Base-by-base conservation (phyloP, 2,113 vertebrate genomes). In the Sakesphorus luctuosus region DNA sequence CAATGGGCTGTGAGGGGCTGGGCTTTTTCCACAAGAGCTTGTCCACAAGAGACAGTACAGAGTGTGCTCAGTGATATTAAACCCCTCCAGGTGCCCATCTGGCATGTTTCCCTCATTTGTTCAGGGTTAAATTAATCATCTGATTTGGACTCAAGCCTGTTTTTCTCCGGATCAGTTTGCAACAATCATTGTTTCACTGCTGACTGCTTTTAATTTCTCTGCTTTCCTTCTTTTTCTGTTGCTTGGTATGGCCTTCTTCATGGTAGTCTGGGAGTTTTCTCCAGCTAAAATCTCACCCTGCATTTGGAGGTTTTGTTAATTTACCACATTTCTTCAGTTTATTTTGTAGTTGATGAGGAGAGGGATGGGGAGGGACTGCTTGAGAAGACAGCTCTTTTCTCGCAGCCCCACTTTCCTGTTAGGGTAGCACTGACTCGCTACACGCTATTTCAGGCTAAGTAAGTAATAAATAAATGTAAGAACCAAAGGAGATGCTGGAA, bases 361-460 rank as follows among this genome's bases (percentile, higher is more conserved):
- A 68, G 13, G 24, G 79, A 49, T 36, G 35, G 17, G 40, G 23
- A 72, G 7, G 52, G 44, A 29, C 23, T 3, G 4, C 11, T 49
- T 5, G 0, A 35, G 44, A 65, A 52, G 49, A 61, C 8, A 77
- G 8, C 18, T 56, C 33, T 12, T 61, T 71, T 40, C n/a, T 38
- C n/a, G 52, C 14, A 29, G 40, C 35, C 7, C 35, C 56, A 47
- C 44, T 44, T 63, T 65, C 31, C 53, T 9, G 10, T 17, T 17
- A 43, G 20, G 31, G 12, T 24, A 67, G 19, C 69, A 58, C 5
- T 84, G 68, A 44, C 26, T 38, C 58, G 50, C 28, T 26, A 36
- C 0, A 0, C 2, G 1, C 5, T 76, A 29, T 43, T 80, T 66
- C 44, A 89, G 31, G 13, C 46, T 61, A 52, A 75, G 15, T 6